Evolutionary conservation across 2,113 vertebrate genomes (phyloP).

Genomic region (Sarotherodon lohbergeri): DNA sequence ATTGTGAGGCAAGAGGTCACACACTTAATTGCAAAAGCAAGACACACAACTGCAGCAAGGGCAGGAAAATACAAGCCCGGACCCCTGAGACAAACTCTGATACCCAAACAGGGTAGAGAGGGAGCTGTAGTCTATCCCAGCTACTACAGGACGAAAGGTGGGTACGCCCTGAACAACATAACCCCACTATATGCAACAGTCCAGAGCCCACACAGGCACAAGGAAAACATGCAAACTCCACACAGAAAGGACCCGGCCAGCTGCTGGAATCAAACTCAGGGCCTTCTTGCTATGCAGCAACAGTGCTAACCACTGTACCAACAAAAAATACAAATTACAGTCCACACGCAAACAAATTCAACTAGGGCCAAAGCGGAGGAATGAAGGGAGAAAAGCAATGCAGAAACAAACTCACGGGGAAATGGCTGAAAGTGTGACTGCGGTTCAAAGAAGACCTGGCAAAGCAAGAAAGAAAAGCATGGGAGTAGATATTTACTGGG

Average conservation of each 20-base stretch:
- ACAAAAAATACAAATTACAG: neutral
- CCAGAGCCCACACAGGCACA: neutral
- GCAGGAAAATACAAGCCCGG: neutral
- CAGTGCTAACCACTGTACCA: neutral
- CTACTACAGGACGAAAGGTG: accelerated
- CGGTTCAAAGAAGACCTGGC: neutral
- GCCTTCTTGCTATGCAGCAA: accelerated
- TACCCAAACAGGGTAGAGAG: accelerated
- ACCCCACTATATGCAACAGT: accelerated
- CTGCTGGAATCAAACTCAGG: neutral
- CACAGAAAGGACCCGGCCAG: neutral
- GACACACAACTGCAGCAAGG: neutral
- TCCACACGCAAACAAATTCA: neutral
- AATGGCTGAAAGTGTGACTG: neutral
- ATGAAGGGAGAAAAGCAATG: accelerated
- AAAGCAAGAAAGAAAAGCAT: neutral
- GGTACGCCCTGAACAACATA: neutral
- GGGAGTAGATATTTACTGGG: neutral
- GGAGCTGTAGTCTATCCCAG: neutral
- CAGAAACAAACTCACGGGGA: neutral
- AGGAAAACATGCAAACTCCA: accelerated
- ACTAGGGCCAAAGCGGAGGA: neutral
- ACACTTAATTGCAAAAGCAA: neutral
- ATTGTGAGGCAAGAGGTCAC: neutral
- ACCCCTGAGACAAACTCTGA: neutral